A percentile compares a stretch with the other conserved stretches of the same genome.
phyloP scores from a whole-genome alignment of 2,888 invertebrate genomes.

The Zonitis immaculata region DNA sequence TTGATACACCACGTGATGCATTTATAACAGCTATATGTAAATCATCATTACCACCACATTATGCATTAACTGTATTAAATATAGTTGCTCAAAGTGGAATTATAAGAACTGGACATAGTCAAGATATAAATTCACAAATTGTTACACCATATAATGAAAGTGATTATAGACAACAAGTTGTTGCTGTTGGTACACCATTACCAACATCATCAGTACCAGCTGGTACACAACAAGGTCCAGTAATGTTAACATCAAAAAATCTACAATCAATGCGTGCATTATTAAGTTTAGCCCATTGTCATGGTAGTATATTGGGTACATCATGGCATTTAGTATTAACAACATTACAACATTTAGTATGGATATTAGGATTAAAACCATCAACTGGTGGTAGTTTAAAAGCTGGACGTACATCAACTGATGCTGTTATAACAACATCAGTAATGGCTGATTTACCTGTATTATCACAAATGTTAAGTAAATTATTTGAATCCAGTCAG shows the following conservation, averaged over 20 bases:
- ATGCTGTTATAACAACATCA: conserved; percentile 89
- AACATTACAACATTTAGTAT: conserved; percentile 86
- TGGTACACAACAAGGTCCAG: conserved; percentile 80
- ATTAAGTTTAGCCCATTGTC: conserved; percentile 82
- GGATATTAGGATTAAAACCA: conserved; percentile 95
- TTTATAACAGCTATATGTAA: conserved; percentile 94
- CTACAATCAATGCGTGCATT: conserved; percentile 93
- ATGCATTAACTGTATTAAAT: conserved; percentile 83
- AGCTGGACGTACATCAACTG: conserved; percentile 73
- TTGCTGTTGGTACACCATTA: conserved; percentile 93
- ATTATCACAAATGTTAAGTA: conserved; percentile 84
- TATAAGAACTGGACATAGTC: conserved; percentile 47
- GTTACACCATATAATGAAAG: conserved; percentile 57
- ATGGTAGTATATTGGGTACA: conserved; percentile 85
- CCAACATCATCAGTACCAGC: conserved; percentile 77
- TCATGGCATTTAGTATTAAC: conserved; percentile 96
- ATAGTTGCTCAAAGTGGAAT: conserved; percentile 55
- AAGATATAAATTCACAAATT: conserved; percentile 53
- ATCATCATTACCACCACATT: conserved; percentile 93
- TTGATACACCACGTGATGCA: conserved; percentile 82
- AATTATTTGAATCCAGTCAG: conserved; percentile 92
- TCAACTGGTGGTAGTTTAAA: conserved; percentile 90
- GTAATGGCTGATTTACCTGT: conserved; percentile 94
- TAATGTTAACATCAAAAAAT: conserved; percentile 97
- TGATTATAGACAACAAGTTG: conserved; percentile 89